These are phyloP conservation scores for Alethe diademata DNA, from an alignment of 2,113 vertebrate species.

Conservation along the genomic window DNA sequence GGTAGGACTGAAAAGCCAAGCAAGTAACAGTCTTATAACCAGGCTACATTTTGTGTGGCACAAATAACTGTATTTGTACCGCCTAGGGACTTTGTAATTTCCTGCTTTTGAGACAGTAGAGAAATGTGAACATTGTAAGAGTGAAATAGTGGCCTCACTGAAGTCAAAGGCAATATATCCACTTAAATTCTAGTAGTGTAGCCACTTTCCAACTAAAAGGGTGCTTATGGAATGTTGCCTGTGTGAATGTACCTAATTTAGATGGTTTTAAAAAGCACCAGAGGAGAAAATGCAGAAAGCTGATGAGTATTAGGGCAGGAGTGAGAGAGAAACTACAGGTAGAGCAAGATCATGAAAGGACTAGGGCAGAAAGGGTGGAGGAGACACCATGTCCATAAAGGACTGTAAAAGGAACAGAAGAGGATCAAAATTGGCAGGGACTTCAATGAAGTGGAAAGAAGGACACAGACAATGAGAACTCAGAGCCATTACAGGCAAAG, in stretches of 20 bases:
- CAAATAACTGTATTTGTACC: neutral
- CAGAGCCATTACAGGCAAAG: neutral
- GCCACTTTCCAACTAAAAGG: neutral
- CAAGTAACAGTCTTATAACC: neutral
- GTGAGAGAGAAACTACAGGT: neutral
- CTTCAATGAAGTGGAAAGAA: neutral
- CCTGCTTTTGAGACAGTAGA: constrained; percentile 3
- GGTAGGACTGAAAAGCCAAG: constrained; percentile 1
- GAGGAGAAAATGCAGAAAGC: neutral
- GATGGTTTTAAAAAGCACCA: neutral
- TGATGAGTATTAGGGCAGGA: neutral
- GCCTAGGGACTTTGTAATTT: neutral
- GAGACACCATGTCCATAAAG: neutral
- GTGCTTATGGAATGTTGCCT: neutral
- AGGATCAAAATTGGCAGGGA: neutral
- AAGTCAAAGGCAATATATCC: neutral
- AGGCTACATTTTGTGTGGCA: neutral
- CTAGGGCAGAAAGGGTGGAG: neutral
- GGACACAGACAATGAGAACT: neutral
- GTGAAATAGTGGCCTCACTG: neutral
- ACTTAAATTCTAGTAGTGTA: neutral
- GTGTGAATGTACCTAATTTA: neutral
- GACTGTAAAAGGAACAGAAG: neutral
- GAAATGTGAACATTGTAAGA: neutral
- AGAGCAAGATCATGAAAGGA: neutral